Percentiles rank a stretch among this genome's conserved stretches.
phyloP scores from a whole-genome alignment of 1,140 invertebrate species.

The Drosophila guanche region DNA sequence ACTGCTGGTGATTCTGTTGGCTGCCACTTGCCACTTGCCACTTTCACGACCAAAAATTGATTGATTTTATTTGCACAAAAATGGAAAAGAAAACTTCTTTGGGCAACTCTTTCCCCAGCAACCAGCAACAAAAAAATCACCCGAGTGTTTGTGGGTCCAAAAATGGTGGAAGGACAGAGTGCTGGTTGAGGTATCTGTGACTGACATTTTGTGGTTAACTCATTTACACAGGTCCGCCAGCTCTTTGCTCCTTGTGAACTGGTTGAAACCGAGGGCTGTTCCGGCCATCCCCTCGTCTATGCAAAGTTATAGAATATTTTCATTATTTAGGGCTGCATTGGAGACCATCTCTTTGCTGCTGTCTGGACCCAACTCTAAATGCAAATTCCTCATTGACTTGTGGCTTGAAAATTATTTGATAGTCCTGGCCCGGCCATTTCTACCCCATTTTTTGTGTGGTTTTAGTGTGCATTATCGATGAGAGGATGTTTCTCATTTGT shows the following conservation, averaged over 20 bases:
- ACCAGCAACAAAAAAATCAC: constrained; percentile 26
- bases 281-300: background rate
- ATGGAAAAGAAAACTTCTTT: constrained; percentile 20
- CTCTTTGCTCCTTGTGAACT: constrained; percentile 29
- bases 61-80: constrained; percentile 77
- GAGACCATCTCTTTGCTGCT: background rate
- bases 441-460: constrained; percentile 38
- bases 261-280: background rate
- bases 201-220: constrained; percentile 79
- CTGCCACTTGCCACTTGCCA: constrained; percentile 35
- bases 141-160: constrained; percentile 53
- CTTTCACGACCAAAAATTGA: constrained; percentile 69
- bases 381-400: constrained; percentile 40
- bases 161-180: constrained; percentile 1
- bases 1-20: constrained; percentile 13
- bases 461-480: constrained; percentile 68
- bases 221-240: constrained; percentile 56
- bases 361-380: background rate
- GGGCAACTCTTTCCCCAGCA: constrained; percentile 10
- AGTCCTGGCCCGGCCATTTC: constrained; percentile 12
- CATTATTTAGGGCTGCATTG: background rate
- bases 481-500: constrained; percentile 38
- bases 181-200: constrained; percentile 32
- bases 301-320: constrained; percentile 23
- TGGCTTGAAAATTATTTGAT: constrained; percentile 50